These are phyloP conservation scores for Drosophila sturtevanti DNA, from an alignment of 1,140 invertebrate species.

Conservation along the genomic window DNA sequence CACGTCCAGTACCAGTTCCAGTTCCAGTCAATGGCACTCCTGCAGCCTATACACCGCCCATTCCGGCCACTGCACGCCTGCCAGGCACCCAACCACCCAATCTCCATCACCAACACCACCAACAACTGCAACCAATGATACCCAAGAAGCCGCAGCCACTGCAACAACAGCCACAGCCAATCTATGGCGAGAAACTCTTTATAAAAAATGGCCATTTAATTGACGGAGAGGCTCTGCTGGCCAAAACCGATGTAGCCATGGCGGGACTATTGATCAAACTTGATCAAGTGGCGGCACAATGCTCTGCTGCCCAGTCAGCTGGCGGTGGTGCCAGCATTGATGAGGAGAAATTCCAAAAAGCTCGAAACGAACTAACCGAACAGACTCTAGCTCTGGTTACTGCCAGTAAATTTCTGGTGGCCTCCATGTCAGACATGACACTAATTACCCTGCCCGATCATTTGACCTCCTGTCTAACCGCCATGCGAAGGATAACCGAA, in stretches of 20 bases:
- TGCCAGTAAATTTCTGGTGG: slow-evolving; percentile 92
- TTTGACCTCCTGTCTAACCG: slow-evolving; percentile 88
- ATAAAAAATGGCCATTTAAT: slow-evolving; percentile 84
- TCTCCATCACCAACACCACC: slow-evolving; percentile 39
- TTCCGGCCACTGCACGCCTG: slow-evolving; percentile 70
- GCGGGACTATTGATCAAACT: slow-evolving; percentile 86
- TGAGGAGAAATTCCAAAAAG: slow-evolving; percentile 88
- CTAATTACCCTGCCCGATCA: slow-evolving; percentile 85
- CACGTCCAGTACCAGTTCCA: slow-evolving; percentile 54
- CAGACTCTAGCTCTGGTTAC: slow-evolving; percentile 92
- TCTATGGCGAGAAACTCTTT: slow-evolving; percentile 77
- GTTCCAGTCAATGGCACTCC: slow-evolving; percentile 26
- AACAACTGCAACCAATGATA: slow-evolving; percentile 36
- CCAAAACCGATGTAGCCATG: slow-evolving; percentile 87
- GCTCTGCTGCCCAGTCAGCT: slow-evolving; percentile 87
- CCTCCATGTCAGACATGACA: slow-evolving; percentile 87
- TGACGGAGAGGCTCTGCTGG: slow-evolving; percentile 85
- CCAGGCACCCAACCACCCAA: slow-evolving; percentile 65
- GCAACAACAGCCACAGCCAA: slow-evolving; percentile 65
- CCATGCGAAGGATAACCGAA: slow-evolving; percentile 87
- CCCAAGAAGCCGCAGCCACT: slow-evolving; percentile 77
- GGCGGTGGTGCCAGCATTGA: slow-evolving; percentile 88
- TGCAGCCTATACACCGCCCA: slow-evolving; percentile 60
- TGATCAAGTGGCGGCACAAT: slow-evolving; percentile 87
- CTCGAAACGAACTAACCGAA: slow-evolving; percentile 90